Evolutionary conservation across 2,113 vertebrate species (phyloP), one percentile per base, ranked within the genome.

Genomic region (Recurvirostra avosetta): DNA sequence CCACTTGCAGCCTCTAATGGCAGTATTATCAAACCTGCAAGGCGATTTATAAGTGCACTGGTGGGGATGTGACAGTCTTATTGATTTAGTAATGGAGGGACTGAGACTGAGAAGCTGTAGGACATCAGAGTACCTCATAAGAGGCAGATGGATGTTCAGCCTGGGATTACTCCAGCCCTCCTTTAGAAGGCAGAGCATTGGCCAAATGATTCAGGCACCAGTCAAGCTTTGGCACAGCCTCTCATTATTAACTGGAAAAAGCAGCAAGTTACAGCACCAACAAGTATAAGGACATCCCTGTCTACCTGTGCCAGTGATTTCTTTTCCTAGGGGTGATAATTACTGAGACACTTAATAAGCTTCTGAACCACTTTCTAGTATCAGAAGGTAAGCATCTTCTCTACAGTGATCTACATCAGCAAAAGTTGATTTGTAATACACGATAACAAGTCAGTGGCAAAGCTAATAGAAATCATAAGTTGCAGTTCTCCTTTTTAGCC

Each of bases 71-170:
- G 81, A 87, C 59, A 38, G 43, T 71, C 74, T 90, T 87, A 91
- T 36, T 78, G 95, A 94, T 91, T 92, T 68, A 78, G 43, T 87
- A 96, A 93, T 80, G 79, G 86, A 92, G 49, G 18, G 59, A 86
- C 29, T 91, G 75, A 93, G 83, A 92, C 40, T 94, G 86, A 92
- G 72, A 93, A 94, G 66, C 88, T 92, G 76, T 56, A 85, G 91
- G 92, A 97, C 41, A 86, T 58, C 56, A n/a, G 70, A 73, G 75
- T 55, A n/a, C n/a, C 27, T 55, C 59, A 32, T 49, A 83, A 94
- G 56, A 70, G 26, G 23, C 19, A 80, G 29, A 95, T 27, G 40
- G 55, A 67, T 92, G 25, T 36, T 90, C 30, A 7, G 19, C 19
- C 34, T 81, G 56, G 62, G 76, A 81, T 89, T 87, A 91, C 34